Percentiles rank a stretch among this genome's conserved stretches.
Conservation (phyloP, 2,113 vertebrate species). For the Dicaeum eximium region DNA sequence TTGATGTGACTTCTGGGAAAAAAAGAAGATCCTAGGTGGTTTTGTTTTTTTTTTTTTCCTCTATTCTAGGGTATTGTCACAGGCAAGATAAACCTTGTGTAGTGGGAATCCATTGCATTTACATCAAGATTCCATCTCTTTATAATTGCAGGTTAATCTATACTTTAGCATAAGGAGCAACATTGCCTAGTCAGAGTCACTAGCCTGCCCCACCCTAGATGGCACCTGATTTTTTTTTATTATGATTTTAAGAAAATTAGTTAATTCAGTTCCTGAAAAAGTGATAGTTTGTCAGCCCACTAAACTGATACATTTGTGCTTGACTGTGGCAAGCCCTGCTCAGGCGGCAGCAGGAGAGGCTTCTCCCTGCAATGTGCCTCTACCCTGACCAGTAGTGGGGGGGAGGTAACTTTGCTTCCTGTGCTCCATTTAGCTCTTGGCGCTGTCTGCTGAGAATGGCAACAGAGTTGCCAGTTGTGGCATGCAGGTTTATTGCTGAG, state of each 20-base stretch:
- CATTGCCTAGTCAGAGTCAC: neutral
- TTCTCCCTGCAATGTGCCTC: neutral
- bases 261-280: neutral
- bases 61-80: neutral
- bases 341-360: neutral
- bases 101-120: neutral
- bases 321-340: neutral
- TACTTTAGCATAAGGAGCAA: neutral
- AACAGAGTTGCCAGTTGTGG: constrained; percentile 10
- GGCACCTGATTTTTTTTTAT: neutral
- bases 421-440: constrained; percentile 39
- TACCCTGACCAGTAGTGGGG: neutral
- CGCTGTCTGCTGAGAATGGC: constrained; percentile 4
- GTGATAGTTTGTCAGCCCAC: neutral
- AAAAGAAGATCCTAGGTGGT: too few relatives aligned
- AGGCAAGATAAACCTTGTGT: neutral
- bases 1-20: neutral
- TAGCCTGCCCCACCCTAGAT: neutral
- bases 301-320: neutral
- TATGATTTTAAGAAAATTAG: neutral
- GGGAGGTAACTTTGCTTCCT: constrained; percentile 12
- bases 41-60: neutral
- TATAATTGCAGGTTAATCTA: neutral
- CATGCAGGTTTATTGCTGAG: constrained; percentile 29
- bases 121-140: neutral